These are phyloP conservation scores for Premnoplex brunnescens DNA, from an alignment of 2,797 vertebrate species.

Conservation along the genomic window DNA sequence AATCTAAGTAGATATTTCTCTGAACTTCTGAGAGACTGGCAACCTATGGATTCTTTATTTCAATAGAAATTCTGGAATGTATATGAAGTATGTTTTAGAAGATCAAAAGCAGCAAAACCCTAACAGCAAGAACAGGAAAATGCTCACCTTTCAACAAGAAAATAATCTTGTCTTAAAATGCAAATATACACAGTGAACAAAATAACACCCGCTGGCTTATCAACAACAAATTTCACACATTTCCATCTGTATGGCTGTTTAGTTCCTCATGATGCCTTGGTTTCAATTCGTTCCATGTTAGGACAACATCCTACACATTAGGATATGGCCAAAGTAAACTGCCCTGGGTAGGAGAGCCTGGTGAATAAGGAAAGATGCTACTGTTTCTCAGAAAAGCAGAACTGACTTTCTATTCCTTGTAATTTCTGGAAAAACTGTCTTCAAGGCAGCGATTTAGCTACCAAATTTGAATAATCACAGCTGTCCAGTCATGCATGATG, in stretches of 20 bases:
- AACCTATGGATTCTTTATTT: neutral
- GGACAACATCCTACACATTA: neutral
- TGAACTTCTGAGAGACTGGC: neutral
- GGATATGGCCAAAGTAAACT: neutral
- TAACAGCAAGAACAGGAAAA: neutral
- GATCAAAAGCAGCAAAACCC: neutral
- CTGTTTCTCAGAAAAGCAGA: neutral
- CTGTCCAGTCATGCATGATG: neutral
- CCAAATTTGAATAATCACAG: neutral
- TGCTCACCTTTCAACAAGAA: neutral
- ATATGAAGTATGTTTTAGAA: neutral
- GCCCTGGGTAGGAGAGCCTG: neutral
- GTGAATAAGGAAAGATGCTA: neutral
- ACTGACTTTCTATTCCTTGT: neutral
- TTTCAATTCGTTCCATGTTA: neutral
- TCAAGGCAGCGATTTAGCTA: neutral
- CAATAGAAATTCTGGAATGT: neutral
- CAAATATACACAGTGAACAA: neutral
- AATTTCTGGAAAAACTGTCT: neutral
- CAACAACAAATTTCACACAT: neutral
- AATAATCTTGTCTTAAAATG: neutral
- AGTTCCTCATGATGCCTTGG: neutral
- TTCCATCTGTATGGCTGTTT: neutral
- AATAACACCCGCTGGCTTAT: neutral
- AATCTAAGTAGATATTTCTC: constrained; percentile 50